These are phyloP conservation scores for Pseudoips prasinana DNA, from an alignment of 2,888 invertebrate genomes.

Conservation along the genomic window DNA sequence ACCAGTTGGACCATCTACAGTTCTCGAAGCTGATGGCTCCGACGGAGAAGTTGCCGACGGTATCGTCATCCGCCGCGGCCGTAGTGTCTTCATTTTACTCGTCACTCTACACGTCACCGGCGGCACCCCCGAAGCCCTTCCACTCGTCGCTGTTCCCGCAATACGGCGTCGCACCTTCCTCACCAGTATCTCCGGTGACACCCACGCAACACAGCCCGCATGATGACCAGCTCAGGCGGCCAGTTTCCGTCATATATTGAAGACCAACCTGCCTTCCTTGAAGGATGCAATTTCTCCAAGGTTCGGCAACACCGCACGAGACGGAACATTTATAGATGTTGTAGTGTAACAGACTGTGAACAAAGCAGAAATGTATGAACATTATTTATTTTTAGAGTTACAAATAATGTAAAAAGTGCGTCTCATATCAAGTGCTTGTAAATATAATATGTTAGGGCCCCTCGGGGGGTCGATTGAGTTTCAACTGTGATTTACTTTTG, in stretches of 20 bases:
- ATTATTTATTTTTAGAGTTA: conserved; percentile 67
- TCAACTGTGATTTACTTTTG: conserved; percentile 72
- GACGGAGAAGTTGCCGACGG: conserved; percentile 70
- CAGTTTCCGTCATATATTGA: conserved; percentile 88
- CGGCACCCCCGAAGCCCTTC: conserved; percentile 77
- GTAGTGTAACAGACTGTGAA: conserved; percentile 59
- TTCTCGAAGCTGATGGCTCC: conserved; percentile 83
- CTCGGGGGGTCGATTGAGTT: conserved; percentile 52
- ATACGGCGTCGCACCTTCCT: conserved; percentile 74
- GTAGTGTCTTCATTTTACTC: conserved; percentile 87
- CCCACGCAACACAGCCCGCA: conserved; percentile 74
- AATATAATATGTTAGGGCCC: conserved; percentile 62
- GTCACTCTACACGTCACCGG: conserved; percentile 83
- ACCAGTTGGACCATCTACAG: conserved; percentile 86
- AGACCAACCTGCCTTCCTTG: conserved; percentile 73
- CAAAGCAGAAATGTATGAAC: conserved; percentile 40
- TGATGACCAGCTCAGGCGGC: conserved; percentile 84
- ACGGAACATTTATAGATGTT: conserved; percentile 26
- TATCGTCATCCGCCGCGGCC: conserved; percentile 77
- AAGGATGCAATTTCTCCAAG: conserved; percentile 47
- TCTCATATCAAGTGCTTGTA: conserved; percentile 73
- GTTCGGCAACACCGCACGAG: conserved; percentile 46
- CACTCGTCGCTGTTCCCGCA: conserved; percentile 78
- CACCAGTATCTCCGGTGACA: conserved; percentile 70
- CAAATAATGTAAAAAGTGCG: conserved; percentile 53